Percentiles rank a stretch among this genome's conserved stretches.
These are phyloP conservation scores for Phrynocephalus forsythii DNA, from an alignment of 2,797 vertebrate genomes.

Conservation along the genomic window DNA sequence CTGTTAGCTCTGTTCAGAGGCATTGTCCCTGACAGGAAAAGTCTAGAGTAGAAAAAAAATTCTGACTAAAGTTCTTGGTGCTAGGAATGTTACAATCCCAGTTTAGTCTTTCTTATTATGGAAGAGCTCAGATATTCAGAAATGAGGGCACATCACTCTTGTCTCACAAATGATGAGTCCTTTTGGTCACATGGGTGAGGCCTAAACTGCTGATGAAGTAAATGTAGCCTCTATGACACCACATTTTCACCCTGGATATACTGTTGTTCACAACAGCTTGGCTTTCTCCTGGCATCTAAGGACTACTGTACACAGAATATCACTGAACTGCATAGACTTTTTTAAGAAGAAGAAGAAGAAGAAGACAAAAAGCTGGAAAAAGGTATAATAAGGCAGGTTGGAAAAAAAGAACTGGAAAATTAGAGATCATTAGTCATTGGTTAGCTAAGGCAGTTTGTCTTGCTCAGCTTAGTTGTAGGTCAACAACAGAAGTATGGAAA, in stretches of 20 bases:
- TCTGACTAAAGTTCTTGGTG: slow-evolving; percentile 7
- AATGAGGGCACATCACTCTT: slow-evolving; percentile 6
- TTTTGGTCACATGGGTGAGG: slow-evolving; percentile 22
- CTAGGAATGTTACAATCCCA: neutral
- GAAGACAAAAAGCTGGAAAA: slow-evolving; percentile 21
- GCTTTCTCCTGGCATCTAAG: neutral
- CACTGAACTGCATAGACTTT: neutral
- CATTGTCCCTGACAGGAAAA: slow-evolving; percentile 10
- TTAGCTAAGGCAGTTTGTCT: slow-evolving; percentile 1
- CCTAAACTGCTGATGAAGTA: slow-evolving; percentile 33
- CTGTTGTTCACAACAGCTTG: slow-evolving; percentile 2
- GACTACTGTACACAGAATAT: slow-evolving; percentile 1
- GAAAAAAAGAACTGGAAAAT: neutral
- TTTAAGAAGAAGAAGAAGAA: slow-evolving; percentile 14
- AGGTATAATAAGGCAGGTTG: slow-evolving; percentile 13
- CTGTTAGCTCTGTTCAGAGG: slow-evolving; percentile 12
- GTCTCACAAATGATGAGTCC: slow-evolving; percentile 10
- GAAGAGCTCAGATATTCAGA: slow-evolving; percentile 21
- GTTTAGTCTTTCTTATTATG: slow-evolving; percentile 19
- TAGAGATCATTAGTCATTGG: neutral
- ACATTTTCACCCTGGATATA: slow-evolving; percentile 3
- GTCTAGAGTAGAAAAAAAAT: slow-evolving; percentile 15
- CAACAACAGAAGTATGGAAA: neutral
- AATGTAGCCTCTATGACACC: slow-evolving; percentile 32
- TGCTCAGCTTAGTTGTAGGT: neutral